Percentiles rank a stretch among this genome's conserved stretches.
These are phyloP conservation scores for Boloria selene DNA, from an alignment of 2,888 invertebrate species.

Conservation along the genomic window DNA sequence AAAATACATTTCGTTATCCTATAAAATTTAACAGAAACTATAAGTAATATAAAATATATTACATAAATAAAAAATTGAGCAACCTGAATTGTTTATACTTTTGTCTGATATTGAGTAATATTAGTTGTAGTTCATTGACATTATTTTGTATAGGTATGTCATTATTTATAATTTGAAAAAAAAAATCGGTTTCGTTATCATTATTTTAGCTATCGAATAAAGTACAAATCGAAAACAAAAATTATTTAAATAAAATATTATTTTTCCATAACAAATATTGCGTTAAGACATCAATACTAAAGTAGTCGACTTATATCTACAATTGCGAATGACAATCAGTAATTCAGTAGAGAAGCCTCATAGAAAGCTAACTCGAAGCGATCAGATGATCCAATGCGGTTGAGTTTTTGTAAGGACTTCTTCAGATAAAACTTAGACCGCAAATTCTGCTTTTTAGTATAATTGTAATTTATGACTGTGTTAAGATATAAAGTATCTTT, in stretches of 20 bases:
- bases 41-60: too few relatives aligned
- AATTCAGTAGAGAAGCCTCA: conserved; percentile 55
- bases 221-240: background rate
- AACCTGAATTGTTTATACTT: too few relatives aligned
- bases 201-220: background rate
- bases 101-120: too few relatives aligned
- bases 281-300: background rate
- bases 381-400: conserved; percentile 50
- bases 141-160: too few relatives aligned
- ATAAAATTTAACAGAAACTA: too few relatives aligned
- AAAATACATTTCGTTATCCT: too few relatives aligned
- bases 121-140: too few relatives aligned
- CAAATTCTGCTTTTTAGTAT: background rate
- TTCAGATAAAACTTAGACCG: conserved; percentile 12
- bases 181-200: too few relatives aligned
- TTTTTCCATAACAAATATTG: background rate
- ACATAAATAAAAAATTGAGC: too few relatives aligned
- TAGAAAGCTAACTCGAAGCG: conserved; percentile 49
- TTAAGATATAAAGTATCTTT: too few relatives aligned
- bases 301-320: conserved; percentile 24
- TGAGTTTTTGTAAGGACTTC: conserved; percentile 42
- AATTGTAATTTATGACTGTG: too few relatives aligned
- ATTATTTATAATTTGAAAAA: too few relatives aligned
- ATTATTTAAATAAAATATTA: background rate
- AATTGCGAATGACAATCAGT: conserved; percentile 37